Conservation (phyloP, 2,888 invertebrate species). For the Bombylius major region DNA sequence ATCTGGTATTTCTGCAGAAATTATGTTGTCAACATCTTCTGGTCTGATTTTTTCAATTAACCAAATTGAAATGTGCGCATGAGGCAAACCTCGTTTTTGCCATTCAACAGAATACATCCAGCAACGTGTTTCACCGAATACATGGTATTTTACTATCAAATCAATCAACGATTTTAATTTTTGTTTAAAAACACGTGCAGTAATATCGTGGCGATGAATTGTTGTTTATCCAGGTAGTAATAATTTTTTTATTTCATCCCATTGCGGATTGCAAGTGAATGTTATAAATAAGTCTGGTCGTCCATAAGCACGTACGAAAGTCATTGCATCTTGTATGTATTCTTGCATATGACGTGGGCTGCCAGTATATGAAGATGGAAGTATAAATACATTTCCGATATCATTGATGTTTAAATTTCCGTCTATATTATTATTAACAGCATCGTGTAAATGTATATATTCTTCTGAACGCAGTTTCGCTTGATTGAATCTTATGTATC, state of each 20-base stretch:
- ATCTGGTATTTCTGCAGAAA: no score
- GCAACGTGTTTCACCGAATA: no score
- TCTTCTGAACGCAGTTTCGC: not conserved
- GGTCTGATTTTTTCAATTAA: no score
- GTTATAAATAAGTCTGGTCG: not conserved
- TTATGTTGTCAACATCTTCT: no score
- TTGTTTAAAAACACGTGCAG: not conserved
- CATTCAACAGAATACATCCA: no score
- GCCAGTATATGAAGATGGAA: conserved; percentile 23
- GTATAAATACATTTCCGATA: conserved; percentile 12
- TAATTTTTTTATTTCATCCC: not conserved
- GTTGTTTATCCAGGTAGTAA: not conserved
- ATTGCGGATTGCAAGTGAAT: not conserved
- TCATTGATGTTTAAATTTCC: not conserved
- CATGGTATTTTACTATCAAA: no score
- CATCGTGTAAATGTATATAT: not conserved
- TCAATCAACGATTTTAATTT: no score
- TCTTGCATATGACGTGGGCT: conserved; percentile 30
- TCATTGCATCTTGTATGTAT: conserved; percentile 26
- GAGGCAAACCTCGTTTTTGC: no score
- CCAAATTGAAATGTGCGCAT: no score
- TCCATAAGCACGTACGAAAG: conserved; percentile 16
- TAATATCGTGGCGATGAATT: not conserved
- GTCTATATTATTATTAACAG: not conserved
- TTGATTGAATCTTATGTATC: no score